These are phyloP conservation scores for Paratilapia polleni DNA, from an alignment of 2,113 vertebrate genomes.

Conservation along the genomic window DNA sequence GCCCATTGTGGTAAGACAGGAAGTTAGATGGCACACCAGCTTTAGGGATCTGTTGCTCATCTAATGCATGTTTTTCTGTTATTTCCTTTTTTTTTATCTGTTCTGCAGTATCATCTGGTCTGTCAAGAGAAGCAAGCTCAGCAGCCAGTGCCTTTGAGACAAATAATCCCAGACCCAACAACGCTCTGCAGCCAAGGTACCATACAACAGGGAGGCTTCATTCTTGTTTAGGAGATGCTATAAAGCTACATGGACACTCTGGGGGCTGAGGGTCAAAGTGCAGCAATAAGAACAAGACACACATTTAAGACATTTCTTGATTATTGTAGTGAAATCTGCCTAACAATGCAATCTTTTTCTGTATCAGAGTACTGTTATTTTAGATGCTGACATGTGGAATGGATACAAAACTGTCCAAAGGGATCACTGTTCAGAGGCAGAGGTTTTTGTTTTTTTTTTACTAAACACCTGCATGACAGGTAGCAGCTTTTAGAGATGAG, in stretches of 20 bases:
- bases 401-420: conserved; percentile 59
- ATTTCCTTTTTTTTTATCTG: conserved; percentile 7
- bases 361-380: no score
- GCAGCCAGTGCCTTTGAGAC: conserved; percentile 80
- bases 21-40: no score
- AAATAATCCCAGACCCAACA: conserved; percentile 73
- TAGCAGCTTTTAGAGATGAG: conserved; percentile 69
- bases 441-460: conserved; percentile 60
- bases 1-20: no score
- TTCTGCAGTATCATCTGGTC: conserved; percentile 59
- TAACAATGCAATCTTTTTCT: no score
- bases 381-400: conserved; percentile 80
- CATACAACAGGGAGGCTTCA: background rate
- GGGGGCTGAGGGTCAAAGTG: conserved; percentile 20
- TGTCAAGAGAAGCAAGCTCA: conserved; percentile 74
- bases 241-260: conserved; percentile 20
- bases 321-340: no score
- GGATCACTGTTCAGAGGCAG: conserved; percentile 26
- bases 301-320: conserved; percentile 61
- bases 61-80: background rate
- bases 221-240: background rate
- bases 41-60: no score
- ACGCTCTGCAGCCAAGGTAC: conserved; percentile 80
- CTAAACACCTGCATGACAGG: conserved; percentile 69
- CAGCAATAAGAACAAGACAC: conserved; percentile 25